Percentiles rank a stretch among this genome's conserved stretches.
phyloP scores from a whole-genome alignment of 2,888 invertebrate genomes.

The Eueremaeus valkanovi region DNA sequence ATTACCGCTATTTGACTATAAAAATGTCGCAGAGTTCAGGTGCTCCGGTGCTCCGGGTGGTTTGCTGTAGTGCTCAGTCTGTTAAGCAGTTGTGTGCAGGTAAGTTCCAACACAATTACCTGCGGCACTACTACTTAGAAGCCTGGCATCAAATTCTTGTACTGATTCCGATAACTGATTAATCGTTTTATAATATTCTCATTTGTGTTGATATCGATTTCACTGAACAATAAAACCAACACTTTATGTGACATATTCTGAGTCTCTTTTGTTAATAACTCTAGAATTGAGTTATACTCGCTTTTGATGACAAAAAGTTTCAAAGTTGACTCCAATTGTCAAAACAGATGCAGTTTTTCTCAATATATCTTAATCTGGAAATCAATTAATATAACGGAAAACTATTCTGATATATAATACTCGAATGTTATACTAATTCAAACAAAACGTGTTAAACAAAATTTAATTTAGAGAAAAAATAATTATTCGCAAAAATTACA shows the following conservation, averaged over 20 bases:
- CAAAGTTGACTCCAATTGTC: neutral
- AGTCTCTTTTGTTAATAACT: neutral
- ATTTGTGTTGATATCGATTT: neutral
- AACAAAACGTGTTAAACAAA: neutral
- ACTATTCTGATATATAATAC: neutral
- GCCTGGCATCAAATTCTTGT: slow-evolving; percentile 29
- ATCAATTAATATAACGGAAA: neutral
- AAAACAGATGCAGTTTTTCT: slow-evolving; percentile 12
- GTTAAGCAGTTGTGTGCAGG: slow-evolving; percentile 48
- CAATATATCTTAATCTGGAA: slow-evolving; percentile 14
- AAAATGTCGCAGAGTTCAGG: neutral
- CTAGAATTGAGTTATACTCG: slow-evolving; percentile 14
- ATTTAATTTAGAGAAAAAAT: neutral
- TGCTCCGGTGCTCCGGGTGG: neutral
- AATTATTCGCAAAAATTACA: slow-evolving; percentile 2
- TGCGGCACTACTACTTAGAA: slow-evolving; percentile 48
- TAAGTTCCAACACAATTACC: slow-evolving; percentile 45
- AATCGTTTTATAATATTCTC: slow-evolving; percentile 6
- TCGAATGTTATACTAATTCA: neutral
- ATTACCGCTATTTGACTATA: too few relatives aligned
- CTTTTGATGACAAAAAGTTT: neutral
- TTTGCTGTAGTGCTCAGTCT: slow-evolving; percentile 27
- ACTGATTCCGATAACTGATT: neutral
- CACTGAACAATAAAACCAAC: neutral
- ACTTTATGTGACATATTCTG: slow-evolving; percentile 3